These are phyloP conservation scores for Porites australiensis DNA, from an alignment of 64 coral and sea anemone species.

Conservation along the genomic window DNA sequence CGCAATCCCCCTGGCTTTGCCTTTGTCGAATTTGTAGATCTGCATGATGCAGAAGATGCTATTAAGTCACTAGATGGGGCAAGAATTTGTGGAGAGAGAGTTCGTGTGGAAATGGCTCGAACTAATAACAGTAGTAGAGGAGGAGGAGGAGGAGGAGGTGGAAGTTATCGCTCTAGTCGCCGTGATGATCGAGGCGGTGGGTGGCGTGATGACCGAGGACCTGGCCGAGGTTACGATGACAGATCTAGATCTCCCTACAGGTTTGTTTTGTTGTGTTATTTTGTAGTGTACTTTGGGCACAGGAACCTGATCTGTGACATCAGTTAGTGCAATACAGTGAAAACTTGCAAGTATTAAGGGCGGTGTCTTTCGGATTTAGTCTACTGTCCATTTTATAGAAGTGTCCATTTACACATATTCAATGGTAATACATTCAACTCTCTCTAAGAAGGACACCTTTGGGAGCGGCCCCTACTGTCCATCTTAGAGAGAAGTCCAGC, in stretches of 20 bases:
- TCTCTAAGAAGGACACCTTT: too few relatives aligned
- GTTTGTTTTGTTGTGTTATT: neutral
- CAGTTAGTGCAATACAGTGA: too few relatives aligned
- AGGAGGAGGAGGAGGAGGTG: slow-evolving; percentile 3
- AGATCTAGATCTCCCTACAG: slow-evolving; percentile 39
- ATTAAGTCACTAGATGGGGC: slow-evolving; percentile 72
- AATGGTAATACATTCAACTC: too few relatives aligned
- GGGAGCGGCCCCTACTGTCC: too few relatives aligned
- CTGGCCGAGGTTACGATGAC: slow-evolving; percentile 17
- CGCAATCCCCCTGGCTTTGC: slow-evolving; percentile 95
- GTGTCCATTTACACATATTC: too few relatives aligned
- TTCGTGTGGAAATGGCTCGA: slow-evolving; percentile 74
- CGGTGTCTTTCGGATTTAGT: too few relatives aligned
- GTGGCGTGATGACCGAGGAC: slow-evolving; percentile 14
- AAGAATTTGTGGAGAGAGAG: slow-evolving; percentile 64
- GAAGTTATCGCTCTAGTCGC: neutral
- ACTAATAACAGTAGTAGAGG: neutral
- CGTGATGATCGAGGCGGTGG: slow-evolving; percentile 34
- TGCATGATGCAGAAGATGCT: slow-evolving; percentile 87
- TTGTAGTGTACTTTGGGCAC: neutral
- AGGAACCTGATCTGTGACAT: too few relatives aligned
- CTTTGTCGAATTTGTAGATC: slow-evolving; percentile 88
- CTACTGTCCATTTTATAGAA: too few relatives aligned
- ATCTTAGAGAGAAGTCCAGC: too few relatives aligned
- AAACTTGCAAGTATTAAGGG: too few relatives aligned